phyloP scores from a whole-genome alignment of 2,888 invertebrate genomes.

The Steinernema hermaphroditum region DNA sequence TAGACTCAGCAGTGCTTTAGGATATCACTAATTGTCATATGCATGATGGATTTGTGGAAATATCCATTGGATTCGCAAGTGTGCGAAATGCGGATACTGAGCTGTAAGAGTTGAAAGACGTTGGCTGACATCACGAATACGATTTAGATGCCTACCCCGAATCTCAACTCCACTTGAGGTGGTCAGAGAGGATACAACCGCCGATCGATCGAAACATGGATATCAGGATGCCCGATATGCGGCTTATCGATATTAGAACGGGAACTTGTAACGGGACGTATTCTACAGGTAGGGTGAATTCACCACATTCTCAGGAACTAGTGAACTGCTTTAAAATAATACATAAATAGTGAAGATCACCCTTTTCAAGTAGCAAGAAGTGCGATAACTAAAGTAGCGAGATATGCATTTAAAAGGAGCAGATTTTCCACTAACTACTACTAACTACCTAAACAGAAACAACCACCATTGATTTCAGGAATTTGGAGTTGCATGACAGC shows the following conservation, averaged over 20 bases:
- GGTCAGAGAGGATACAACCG: constrained; percentile 55
- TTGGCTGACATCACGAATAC: constrained; percentile 59
- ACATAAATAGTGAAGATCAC: too few species aligned
- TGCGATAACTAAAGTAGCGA: too few species aligned
- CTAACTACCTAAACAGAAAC: too few species aligned
- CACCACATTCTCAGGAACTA: neutral
- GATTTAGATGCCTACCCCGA: constrained; percentile 63
- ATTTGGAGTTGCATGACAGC: constrained; percentile 72
- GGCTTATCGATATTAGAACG: constrained; percentile 52
- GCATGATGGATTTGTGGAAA: constrained; percentile 72
- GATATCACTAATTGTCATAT: constrained; percentile 70
- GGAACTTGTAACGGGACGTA: constrained; percentile 65
- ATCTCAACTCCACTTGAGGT: constrained; percentile 59
- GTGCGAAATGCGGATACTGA: constrained; percentile 70
- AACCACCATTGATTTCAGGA: constrained; percentile 41
- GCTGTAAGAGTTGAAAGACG: constrained; percentile 67
- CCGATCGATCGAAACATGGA: constrained; percentile 62
- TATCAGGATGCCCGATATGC: constrained; percentile 66
- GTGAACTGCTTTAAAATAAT: too few species aligned
- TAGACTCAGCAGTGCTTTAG: constrained; percentile 54
- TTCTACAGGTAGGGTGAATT: constrained; percentile 53
- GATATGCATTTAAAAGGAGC: too few species aligned
- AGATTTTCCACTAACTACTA: too few species aligned
- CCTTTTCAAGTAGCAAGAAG: too few species aligned
- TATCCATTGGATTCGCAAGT: constrained; percentile 70